These are phyloP conservation scores for Atta texana DNA, from an alignment of 1,140 invertebrate genomes.

Conservation along the genomic window DNA sequence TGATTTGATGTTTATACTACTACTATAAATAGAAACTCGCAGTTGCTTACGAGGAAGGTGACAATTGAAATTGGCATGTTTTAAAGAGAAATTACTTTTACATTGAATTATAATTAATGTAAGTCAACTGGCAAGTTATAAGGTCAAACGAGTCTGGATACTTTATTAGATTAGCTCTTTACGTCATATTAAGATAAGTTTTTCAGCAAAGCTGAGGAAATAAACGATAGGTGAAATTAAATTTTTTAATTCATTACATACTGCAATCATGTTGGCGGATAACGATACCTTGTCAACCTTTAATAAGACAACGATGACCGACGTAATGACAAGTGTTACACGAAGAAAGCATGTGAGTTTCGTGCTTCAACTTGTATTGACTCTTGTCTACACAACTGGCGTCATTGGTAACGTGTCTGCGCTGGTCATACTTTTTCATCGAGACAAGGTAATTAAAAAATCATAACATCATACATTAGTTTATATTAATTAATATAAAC, in stretches of 20 bases:
- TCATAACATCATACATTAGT: neutral
- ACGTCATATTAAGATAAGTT: conserved; percentile 16
- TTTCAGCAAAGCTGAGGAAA: neutral
- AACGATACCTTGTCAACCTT: conserved; percentile 54
- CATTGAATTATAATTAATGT: neutral
- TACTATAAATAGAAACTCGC: neutral
- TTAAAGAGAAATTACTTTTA: conserved; percentile 1
- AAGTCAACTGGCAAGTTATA: neutral
- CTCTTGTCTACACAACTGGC: conserved; percentile 87
- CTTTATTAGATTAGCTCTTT: neutral
- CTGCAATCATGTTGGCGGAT: conserved; percentile 49
- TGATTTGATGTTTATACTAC: neutral
- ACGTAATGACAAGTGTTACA: neutral
- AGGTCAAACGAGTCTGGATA: neutral
- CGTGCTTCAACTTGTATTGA: conserved; percentile 85
- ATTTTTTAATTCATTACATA: conserved; percentile 27
- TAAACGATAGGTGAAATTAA: neutral
- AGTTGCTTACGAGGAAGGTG: neutral
- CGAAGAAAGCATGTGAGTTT: conserved; percentile 81
- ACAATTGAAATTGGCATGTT: neutral
- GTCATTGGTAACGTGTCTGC: conserved; percentile 88
- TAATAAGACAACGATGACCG: conserved; percentile 11
- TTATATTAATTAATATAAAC: neutral
- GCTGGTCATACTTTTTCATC: conserved; percentile 87
- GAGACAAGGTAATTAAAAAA: conserved; percentile 82